phyloP scores from a whole-genome alignment of 2,797 vertebrate genomes.

The Cyclopterus lumpus region DNA sequence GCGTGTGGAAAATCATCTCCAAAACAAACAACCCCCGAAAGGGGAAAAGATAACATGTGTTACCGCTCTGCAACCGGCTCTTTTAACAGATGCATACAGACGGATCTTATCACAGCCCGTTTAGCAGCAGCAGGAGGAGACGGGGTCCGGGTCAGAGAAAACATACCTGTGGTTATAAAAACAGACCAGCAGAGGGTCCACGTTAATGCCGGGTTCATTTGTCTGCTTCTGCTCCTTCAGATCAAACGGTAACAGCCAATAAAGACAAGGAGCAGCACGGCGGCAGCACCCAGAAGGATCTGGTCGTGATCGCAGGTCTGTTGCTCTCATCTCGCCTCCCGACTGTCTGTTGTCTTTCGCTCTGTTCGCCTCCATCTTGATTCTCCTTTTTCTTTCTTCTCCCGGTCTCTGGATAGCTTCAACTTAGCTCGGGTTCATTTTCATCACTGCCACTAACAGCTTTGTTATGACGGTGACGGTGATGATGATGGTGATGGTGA shows the following conservation, averaged over 20 bases:
- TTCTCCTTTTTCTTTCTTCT: background rate
- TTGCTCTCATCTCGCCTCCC: conserved; percentile 57
- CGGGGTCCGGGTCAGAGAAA: no score
- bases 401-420: conserved; percentile 12
- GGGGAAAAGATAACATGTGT: no score
- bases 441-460: conserved; percentile 25
- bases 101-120: no score
- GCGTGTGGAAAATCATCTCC: no score
- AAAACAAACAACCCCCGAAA: no score
- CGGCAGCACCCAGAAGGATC: conserved; percentile 87
- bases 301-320: conserved; percentile 94
- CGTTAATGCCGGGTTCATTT: no score
- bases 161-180: no score
- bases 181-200: no score
- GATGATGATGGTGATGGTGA: background rate
- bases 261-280: conserved; percentile 86
- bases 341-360: conserved; percentile 61
- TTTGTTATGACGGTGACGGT: conserved; percentile 10
- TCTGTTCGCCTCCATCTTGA: conserved; percentile 21
- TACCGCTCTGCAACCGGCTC: no score
- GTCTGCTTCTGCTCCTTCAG: conserved; percentile 55
- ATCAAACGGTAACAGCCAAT: conserved; percentile 75
- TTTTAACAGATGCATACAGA: no score
- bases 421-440: conserved; percentile 25
- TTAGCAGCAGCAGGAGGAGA: no score